Conservation (phyloP, 2,797 vertebrate genomes). For the Helarctos malayanus region DNA sequence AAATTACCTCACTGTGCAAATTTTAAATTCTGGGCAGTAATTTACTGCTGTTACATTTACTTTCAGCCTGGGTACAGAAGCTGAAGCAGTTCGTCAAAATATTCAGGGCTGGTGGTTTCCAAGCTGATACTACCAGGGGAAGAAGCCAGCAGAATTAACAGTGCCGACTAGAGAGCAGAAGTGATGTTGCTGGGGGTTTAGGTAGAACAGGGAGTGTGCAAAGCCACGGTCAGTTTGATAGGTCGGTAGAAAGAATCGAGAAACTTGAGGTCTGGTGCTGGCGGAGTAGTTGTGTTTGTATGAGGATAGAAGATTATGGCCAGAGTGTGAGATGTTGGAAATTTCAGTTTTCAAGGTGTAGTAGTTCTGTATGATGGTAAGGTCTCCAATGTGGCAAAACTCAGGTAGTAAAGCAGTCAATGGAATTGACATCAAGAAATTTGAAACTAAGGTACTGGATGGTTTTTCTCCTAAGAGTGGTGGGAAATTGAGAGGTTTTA, state of each 20-base stretch:
- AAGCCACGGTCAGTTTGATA: not conserved
- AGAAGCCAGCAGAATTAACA: not conserved
- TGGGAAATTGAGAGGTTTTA: not conserved
- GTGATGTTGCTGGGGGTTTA: not conserved
- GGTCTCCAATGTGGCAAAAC: not conserved
- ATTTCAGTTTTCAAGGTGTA: not conserved
- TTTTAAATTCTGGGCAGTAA: conserved; percentile 34
- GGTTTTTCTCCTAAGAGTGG: conserved; percentile 2
- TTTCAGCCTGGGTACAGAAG: conserved; percentile 3
- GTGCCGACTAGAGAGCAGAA: not conserved
- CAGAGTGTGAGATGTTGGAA: not conserved
- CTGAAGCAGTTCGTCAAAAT: conserved; percentile 36
- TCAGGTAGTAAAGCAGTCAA: not conserved
- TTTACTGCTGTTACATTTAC: not conserved
- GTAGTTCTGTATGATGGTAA: not conserved
- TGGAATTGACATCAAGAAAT: not conserved
- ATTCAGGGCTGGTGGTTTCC: not conserved
- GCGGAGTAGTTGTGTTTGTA: not conserved
- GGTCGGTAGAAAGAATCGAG: not conserved
- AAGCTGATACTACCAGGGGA: not conserved
- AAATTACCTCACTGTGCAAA: not conserved
- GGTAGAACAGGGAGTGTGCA: not conserved
- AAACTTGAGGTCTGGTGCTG: not conserved
- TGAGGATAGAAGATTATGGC: not conserved
- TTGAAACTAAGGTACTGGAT: conserved; percentile 1